These are phyloP conservation scores for Neuroterus valhalla DNA, from an alignment of 1,140 invertebrate genomes.

Conservation along the genomic window DNA sequence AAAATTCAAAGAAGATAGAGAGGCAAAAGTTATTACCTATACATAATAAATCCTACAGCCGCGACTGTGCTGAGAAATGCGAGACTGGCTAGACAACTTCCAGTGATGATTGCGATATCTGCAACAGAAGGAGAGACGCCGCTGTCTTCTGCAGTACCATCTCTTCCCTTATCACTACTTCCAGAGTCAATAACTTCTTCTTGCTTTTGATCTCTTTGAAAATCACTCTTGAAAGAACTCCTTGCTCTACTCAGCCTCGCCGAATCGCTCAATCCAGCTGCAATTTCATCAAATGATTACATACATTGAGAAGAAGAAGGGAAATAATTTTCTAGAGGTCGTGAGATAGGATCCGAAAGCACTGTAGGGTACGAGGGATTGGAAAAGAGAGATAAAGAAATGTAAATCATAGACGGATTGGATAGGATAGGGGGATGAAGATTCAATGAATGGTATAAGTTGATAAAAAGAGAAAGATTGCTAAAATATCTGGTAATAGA, in stretches of 20 bases:
- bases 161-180: constrained; percentile 47
- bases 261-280: constrained; percentile 60
- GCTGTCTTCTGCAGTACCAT: constrained; percentile 43
- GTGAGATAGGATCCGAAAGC: too few relatives aligned
- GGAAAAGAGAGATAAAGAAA: too few relatives aligned
- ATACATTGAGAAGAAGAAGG: too few relatives aligned
- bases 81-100: constrained; percentile 82
- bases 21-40: constrained; percentile 69
- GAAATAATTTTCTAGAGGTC: too few relatives aligned
- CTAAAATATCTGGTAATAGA: too few relatives aligned
- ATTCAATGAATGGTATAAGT: too few relatives aligned
- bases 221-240: constrained; percentile 61
- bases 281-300: constrained; percentile 23
- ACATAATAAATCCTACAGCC: constrained; percentile 83
- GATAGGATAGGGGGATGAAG: too few relatives aligned
- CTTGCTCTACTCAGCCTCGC: constrained; percentile 65
- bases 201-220: constrained; percentile 61
- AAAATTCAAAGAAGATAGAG: constrained; percentile 19
- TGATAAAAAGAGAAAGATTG: too few relatives aligned
- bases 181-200: constrained; percentile 52
- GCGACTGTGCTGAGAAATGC: constrained; percentile 80
- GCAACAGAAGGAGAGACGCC: constrained; percentile 63
- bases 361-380: too few relatives aligned
- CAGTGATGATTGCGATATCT: constrained; percentile 83
- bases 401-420: too few relatives aligned